Evolutionary conservation across 1,140 invertebrate genomes (phyloP).

Genomic region (Tenebrio molitor): DNA sequence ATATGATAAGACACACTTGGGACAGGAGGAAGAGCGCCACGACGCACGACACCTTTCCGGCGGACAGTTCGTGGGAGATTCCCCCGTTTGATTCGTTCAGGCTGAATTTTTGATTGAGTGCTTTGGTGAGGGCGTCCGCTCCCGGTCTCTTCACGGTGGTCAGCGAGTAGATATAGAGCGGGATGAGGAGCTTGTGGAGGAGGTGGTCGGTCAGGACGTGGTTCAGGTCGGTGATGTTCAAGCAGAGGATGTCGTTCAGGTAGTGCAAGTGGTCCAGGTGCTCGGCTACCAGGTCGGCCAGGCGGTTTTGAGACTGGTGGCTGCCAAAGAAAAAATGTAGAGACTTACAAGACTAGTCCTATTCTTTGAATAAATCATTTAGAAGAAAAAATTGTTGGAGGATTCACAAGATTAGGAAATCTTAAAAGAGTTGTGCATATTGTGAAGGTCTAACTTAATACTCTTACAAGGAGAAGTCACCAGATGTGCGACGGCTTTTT

Average conservation of each 20-base stretch:
- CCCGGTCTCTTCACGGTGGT: slow-evolving; percentile 65
- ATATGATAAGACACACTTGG: slow-evolving; percentile 96
- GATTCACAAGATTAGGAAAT: too few species aligned
- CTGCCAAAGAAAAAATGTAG: slow-evolving; percentile 73
- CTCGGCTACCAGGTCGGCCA: slow-evolving; percentile 96
- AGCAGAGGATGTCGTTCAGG: slow-evolving; percentile 95
- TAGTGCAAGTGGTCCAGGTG: slow-evolving; percentile 99
- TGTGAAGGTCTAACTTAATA: too few species aligned
- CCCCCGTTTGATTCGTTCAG: slow-evolving; percentile 61
- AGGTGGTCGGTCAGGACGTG: slow-evolving; percentile 96
- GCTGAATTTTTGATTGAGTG: slow-evolving; percentile 50
- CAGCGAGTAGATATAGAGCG: slow-evolving; percentile 94
- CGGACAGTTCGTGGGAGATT: slow-evolving; percentile 53
- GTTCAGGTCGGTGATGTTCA: slow-evolving; percentile 94
- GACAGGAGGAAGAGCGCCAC: slow-evolving; percentile 93
- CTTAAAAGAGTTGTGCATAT: too few species aligned
- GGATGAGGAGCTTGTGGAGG: slow-evolving; percentile 92
- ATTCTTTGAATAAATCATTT: too few species aligned
- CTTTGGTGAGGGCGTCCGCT: slow-evolving; percentile 65
- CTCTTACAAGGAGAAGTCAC: too few species aligned
- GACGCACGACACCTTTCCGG: slow-evolving; percentile 79
- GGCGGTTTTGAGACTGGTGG: slow-evolving; percentile 91
- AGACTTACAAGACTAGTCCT: too few species aligned
- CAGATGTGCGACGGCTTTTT: too few species aligned
- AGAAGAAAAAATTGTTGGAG: too few species aligned